Base-by-base conservation (phyloP, 2,888 invertebrate species). In the Hartigia nigra region DNA sequence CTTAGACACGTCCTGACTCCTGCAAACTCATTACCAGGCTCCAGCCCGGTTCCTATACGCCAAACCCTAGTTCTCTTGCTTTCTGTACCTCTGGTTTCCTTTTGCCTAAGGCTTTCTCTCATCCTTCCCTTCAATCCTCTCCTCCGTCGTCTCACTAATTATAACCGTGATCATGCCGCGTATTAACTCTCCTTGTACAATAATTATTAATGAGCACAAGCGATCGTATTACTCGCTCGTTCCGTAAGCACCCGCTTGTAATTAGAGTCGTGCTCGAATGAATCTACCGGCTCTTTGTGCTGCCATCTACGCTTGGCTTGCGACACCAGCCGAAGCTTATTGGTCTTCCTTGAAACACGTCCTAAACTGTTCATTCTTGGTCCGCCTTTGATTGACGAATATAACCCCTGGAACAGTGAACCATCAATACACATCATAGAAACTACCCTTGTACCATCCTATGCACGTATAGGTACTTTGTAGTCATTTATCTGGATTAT, bases 131-230 rank as follows among this genome's bases (percentile, higher is more conserved):
- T 78, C 76, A 23, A 37, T 12, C 69, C 39, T 70, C 69, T 70
- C 5, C 31, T n/a, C 37, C 70, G 32, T 77, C 39, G n/a, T 74
- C 70, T 80, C 79, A 84, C 86, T 88, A 88, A 88, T 88, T 88
- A 88, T 88, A 86, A 86, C 82, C 85, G 82, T 85, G 87, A 87
- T 88, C 86, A 84, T 84, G 82, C 79, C 82, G 83, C 78, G 85
- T 84, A 84, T 86, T 86, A 86, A 82, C 83, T 88, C 85, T 85
- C 84, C 86, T 86, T 85, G 83, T 84, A 83, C 85, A 81, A 84
- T 86, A 86, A 86, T 88, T 86, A 85, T 87, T 88, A 88, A 87
- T 85, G 87, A 85, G 86, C 82, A 81, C 82, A 83, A 84, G 82
- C 82, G 84, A 86, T 88, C 85, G 84, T 83, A 84, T 86, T 84